Evolutionary conservation across 2,888 invertebrate species (phyloP), one percentile per base, ranked within the genome.

Genomic region (Magallana nippona): DNA sequence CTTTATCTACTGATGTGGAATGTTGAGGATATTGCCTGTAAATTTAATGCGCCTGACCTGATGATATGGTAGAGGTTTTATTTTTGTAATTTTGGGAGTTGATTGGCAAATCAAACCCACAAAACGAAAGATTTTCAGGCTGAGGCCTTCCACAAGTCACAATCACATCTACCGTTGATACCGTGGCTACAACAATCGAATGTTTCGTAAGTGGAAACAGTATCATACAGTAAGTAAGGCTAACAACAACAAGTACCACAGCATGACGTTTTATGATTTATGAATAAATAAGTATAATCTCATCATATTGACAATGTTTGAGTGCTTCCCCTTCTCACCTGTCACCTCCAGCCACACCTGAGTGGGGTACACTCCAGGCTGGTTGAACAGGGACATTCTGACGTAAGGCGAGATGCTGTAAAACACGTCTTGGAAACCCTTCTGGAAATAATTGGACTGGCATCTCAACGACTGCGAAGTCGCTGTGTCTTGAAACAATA

Each of bases 291-390:
- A 44, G 44, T 3, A 8, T 5, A 8, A 44, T 44, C 44, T 44
- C 3, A 3, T 44, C 44, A 5, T 44, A 5, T 44, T 8, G 5
- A 44, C 8, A 44, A 27, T 27, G 27, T 27, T 44, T 44, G 44
- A 44, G 44, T 44, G 44, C 5, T 44, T 44, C 8, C 44, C 44
- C 8, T 44, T 44, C 55, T 60, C 87, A 89, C 89, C 88, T 88
- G 82, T 82, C 13, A 89, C 87, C 62, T 86, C 79, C 11, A 89
- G 81, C 89, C 89, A 89, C 19, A 89, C 58, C 82, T 88, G 88
- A 5, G 88, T 85, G 15, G 89, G 89, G 84, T 80, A 87, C 19
- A 85, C 81, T 17, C 87, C 82, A 15, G 86, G 85, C 19, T 82
- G 82, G 79, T 89, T 88, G 71, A 86, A 85, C 55, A 89, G 81